Percentiles rank a stretch among this genome's conserved stretches.
Evolutionary conservation across 2,888 invertebrate species (phyloP).

Genomic region (Xylota segnis): DNA sequence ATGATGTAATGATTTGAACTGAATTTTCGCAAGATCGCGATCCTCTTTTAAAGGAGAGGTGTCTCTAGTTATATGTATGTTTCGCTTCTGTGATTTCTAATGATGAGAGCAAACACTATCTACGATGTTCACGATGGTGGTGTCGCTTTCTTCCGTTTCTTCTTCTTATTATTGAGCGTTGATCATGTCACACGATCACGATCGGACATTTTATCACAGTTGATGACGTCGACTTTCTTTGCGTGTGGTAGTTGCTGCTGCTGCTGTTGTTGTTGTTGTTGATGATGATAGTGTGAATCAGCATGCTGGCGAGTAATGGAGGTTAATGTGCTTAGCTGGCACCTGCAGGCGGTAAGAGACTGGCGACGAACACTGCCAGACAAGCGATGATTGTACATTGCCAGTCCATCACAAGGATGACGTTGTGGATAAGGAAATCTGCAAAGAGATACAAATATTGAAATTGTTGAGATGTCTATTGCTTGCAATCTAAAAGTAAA

Average conservation of each 20-base stretch:
- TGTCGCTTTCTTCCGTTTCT: slow-evolving; percentile 43
- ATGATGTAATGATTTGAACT: slow-evolving; percentile 50
- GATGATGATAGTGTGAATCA: slow-evolving; percentile 18
- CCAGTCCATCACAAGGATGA: slow-evolving; percentile 36
- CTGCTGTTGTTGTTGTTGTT: slow-evolving; percentile 33
- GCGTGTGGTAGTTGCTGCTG: slow-evolving; percentile 39
- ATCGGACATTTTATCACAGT: slow-evolving; percentile 75
- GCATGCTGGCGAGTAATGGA: slow-evolving; percentile 37
- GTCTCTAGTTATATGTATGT: neutral
- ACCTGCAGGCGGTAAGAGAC: slow-evolving; percentile 32
- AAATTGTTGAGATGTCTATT: no score
- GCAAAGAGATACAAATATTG: slow-evolving; percentile 1
- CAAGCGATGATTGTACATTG: slow-evolving; percentile 25
- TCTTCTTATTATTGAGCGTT: slow-evolving; percentile 62
- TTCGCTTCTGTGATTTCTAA: slow-evolving; percentile 16
- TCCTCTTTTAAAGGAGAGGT: slow-evolving; percentile 13
- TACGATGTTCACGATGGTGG: slow-evolving; percentile 47
- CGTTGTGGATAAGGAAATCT: slow-evolving; percentile 1
- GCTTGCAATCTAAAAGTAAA: no score
- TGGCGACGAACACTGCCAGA: slow-evolving; percentile 32
- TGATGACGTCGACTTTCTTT: slow-evolving; percentile 27
- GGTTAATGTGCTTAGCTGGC: slow-evolving; percentile 48
- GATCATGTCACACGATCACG: slow-evolving; percentile 76
- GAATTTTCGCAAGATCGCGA: slow-evolving; percentile 1
- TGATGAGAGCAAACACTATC: slow-evolving; percentile 53